Percentiles rank a stretch among this genome's conserved stretches.
Evolutionary conservation across 2,797 vertebrate species (phyloP).

Genomic region (Borostomias antarcticus): DNA sequence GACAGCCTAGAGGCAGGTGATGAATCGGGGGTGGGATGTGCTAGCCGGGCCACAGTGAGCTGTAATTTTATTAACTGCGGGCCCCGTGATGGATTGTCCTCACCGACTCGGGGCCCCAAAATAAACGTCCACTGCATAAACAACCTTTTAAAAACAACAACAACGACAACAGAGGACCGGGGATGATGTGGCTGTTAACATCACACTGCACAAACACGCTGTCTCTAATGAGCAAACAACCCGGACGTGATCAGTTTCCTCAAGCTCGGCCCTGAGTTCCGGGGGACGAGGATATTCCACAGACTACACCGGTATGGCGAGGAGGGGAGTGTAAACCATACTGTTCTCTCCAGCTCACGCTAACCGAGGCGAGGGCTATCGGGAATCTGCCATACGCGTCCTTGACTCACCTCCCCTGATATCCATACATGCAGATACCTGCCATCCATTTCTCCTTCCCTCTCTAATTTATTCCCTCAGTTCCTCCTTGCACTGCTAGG

Average conservation of each 20-base stretch:
- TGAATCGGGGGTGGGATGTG: constrained; percentile 75
- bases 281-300: constrained; percentile 19
- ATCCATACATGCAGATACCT: constrained; percentile 43
- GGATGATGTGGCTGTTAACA: constrained; percentile 50
- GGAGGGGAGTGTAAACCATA: constrained; percentile 14
- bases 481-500: constrained; percentile 33
- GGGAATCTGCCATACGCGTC: not conserved
- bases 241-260: constrained; percentile 40
- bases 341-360: not conserved
- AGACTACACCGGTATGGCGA: not conserved
- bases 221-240: constrained; percentile 50
- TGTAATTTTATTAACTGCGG: constrained; percentile 79
- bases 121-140: constrained; percentile 63
- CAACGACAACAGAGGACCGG: constrained; percentile 37
- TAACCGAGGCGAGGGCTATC: no score
- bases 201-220: constrained; percentile 35
- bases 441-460: constrained; percentile 26
- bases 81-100: constrained; percentile 66
- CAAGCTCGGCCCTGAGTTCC: constrained; percentile 29
- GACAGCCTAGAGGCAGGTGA: constrained; percentile 66
- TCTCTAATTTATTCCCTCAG: constrained; percentile 43
- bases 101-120: constrained; percentile 47
- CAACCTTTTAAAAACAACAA: constrained; percentile 36
- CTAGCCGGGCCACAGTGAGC: constrained; percentile 45
- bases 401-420: constrained; percentile 24